phyloP scores from a whole-genome alignment of 1,140 invertebrate genomes.

The Lasioglossum baleicum region DNA sequence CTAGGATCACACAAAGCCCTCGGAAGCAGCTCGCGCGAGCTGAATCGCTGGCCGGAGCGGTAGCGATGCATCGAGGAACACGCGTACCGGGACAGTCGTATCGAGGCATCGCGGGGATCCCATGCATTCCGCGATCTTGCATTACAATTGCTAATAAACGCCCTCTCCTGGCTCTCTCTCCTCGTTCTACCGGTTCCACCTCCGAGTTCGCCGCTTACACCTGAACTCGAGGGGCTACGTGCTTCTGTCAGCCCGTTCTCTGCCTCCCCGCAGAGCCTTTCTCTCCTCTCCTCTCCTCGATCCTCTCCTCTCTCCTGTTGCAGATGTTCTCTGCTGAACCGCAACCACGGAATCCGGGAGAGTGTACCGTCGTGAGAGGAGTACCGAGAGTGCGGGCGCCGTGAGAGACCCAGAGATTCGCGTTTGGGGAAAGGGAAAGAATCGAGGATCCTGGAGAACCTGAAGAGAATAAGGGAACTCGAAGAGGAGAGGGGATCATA shows the following conservation, averaged over 20 bases:
- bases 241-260: conserved; percentile 5
- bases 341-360: conserved; percentile 5
- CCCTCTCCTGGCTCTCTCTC: conserved; percentile 52
- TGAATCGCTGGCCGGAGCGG: conserved; percentile 41
- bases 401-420: not conserved
- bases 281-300: not conserved
- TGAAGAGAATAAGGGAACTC: not conserved
- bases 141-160: conserved; percentile 76
- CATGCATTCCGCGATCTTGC: conserved; percentile 70
- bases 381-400: not conserved
- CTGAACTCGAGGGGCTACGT: conserved; percentile 7
- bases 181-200: conserved; percentile 35
- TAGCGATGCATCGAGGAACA: conserved; percentile 59
- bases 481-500: not conserved
- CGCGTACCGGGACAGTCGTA: conserved; percentile 67
- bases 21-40: conserved; percentile 22
- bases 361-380: conserved; percentile 1
- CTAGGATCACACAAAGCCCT: conserved; percentile 17
- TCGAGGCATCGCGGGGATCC: conserved; percentile 67
- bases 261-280: not conserved
- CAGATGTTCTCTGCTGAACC: not conserved
- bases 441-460: not conserved
- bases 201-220: conserved; percentile 11
- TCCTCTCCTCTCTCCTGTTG: not conserved
- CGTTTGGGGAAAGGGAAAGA: not conserved